A percentile compares a stretch with the other conserved stretches of the same genome.
Evolutionary conservation across 2,888 invertebrate genomes (phyloP).

Genomic region (Limnephilus lunatus): DNA sequence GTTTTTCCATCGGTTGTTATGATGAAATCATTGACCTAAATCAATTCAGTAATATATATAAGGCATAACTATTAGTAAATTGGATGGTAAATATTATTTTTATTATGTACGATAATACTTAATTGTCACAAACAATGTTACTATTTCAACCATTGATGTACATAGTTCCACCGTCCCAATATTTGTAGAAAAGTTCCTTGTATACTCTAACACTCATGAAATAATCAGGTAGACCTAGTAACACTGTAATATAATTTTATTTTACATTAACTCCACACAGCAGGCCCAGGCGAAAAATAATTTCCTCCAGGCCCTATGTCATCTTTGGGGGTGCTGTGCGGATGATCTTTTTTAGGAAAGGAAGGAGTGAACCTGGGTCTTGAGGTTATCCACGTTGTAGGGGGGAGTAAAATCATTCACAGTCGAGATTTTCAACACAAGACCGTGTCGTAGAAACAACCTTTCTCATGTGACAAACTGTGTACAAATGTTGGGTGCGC

Average conservation of each 20-base stretch:
- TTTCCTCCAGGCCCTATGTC: too few relatives aligned
- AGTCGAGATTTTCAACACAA: too few relatives aligned
- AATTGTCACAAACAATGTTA: not conserved
- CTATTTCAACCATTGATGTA: not conserved
- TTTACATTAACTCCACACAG: too few relatives aligned
- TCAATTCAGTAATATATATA: not conserved
- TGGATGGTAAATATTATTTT: not conserved
- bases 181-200: not conserved
- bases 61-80: not conserved
- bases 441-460: too few relatives aligned
- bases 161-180: not conserved
- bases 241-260: not conserved
- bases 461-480: too few relatives aligned
- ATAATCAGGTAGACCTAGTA: not conserved
- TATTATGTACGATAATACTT: not conserved
- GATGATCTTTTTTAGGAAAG: too few relatives aligned
- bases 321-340: too few relatives aligned
- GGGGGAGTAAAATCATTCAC: too few relatives aligned
- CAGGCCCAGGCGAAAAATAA: too few relatives aligned
- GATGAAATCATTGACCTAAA: conserved; percentile 49
- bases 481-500: too few relatives aligned
- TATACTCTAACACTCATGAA: not conserved
- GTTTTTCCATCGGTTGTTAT: conserved; percentile 71
- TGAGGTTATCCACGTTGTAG: too few relatives aligned
- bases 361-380: too few relatives aligned